A percentile compares a stretch with the other conserved stretches of the same genome.
These are phyloP conservation scores for Himalopsyche japonica DNA, from an alignment of 2,888 invertebrate species.

Conservation along the genomic window DNA sequence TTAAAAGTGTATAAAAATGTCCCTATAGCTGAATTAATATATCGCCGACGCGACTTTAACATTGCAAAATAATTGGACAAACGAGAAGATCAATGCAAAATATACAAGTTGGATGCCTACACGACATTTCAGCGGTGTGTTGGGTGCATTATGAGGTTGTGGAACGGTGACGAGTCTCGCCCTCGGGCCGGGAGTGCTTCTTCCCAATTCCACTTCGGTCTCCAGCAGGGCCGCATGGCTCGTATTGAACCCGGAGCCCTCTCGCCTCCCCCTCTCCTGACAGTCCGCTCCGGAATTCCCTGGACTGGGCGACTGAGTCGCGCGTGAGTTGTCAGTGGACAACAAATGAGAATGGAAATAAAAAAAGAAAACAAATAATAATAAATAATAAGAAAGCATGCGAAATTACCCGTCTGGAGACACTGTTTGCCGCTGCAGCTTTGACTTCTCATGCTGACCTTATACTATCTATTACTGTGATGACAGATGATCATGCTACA, in stretches of 20 bases:
- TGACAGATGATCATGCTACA: neutral
- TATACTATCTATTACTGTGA: neutral
- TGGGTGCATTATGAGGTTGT: slow-evolving; percentile 32
- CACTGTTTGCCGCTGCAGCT: neutral
- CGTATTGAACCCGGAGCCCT: slow-evolving; percentile 21
- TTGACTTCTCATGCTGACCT: neutral
- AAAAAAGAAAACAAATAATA: slow-evolving; percentile 14
- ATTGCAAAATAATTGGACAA: neutral
- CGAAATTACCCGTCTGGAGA: neutral
- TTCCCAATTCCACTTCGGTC: slow-evolving; percentile 57
- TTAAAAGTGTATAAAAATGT: too few species aligned
- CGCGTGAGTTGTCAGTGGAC: slow-evolving; percentile 4
- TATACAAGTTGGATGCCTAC: slow-evolving; percentile 28
- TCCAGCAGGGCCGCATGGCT: slow-evolving; percentile 54
- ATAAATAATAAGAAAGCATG: slow-evolving; percentile 4
- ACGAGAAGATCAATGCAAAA: neutral
- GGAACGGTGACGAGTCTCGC: slow-evolving; percentile 41
- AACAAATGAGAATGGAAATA: neutral
- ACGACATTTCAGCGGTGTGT: slow-evolving; percentile 16
- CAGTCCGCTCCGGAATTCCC: slow-evolving; percentile 14
- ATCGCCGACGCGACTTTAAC: neutral
- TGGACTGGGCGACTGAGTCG: slow-evolving; percentile 10
- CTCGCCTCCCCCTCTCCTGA: neutral
- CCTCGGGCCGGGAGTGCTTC: slow-evolving; percentile 55
- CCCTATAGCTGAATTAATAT: too few species aligned